These are phyloP conservation scores for Malurus alboscapulatus DNA, from an alignment of 2,113 vertebrate genomes.

Conservation along the genomic window DNA sequence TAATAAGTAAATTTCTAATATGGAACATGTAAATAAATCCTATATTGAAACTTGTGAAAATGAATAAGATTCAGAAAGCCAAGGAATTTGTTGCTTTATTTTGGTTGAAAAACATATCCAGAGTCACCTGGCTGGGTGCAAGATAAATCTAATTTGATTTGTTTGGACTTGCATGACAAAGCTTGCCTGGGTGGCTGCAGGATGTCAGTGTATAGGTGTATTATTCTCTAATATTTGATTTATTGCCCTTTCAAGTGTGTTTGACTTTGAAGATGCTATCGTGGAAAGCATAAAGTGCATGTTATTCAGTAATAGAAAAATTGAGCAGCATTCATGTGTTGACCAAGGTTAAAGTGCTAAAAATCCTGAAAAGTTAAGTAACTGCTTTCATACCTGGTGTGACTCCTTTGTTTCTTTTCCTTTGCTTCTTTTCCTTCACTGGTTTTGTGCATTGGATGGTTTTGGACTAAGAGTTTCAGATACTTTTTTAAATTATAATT, in stretches of 20 bases:
- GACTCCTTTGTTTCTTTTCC: neutral
- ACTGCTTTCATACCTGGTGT: neutral
- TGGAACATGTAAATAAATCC: neutral
- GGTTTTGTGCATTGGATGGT: neutral
- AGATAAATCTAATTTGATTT: neutral
- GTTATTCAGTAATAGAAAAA: slow-evolving; percentile 3
- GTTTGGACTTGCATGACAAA: neutral
- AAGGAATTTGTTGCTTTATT: neutral
- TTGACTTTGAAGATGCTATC: slow-evolving; percentile 11
- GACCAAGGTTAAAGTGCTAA: neutral
- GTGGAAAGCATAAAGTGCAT: neutral
- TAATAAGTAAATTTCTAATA: neutral
- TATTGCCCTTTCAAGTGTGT: neutral
- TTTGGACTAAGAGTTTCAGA: neutral
- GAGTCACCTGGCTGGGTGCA: neutral
- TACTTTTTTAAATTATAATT: neutral
- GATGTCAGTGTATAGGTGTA: neutral
- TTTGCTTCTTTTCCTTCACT: neutral
- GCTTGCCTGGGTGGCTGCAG: neutral
- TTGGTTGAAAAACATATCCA: neutral
- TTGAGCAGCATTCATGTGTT: neutral
- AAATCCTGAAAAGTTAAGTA: neutral
- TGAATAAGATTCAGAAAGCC: neutral
- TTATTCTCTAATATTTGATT: neutral
- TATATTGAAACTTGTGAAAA: neutral